Evolutionary conservation across 2,113 vertebrate genomes (phyloP), one percentile per base, ranked within the genome.

Genomic region (Cynoglossus semilaevis): DNA sequence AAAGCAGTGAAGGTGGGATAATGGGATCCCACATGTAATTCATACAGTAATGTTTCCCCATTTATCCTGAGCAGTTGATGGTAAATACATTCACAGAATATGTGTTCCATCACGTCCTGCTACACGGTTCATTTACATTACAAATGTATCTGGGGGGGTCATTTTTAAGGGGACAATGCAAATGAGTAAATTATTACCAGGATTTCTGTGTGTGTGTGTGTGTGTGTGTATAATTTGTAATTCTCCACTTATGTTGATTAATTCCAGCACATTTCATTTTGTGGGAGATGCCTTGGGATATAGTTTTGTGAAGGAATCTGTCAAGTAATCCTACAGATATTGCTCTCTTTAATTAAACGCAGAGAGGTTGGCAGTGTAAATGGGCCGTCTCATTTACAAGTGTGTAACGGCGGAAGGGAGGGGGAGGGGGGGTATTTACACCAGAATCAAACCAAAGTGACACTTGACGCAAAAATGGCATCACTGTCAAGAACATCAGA

Each of bases 51-150:
- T 18, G 13, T 41, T 42, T 57, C 13, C 48, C 16, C 41, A 51
- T 72, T 72, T 53, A 29, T 72, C 56, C 29, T 0, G 15, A 46
- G 47, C 43, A 63, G 58, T 15, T 48, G 56, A 57, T 35, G 70
- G 43, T 65, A 47, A 70, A 71, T 74, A 46, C 35, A 55, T 57
- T 57, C 52, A 37, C 16, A 48, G 18, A 71, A 18, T 44, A 70
- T 18, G 16, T 58, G 2, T 58, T 73, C 36, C 29, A 59, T 76
- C 62, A 73, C 19, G 40, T 42, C 48, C 46, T 40, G 11, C 63
- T 42, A 34, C 49, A 54, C 29, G 22, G 36, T 15, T 41, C 59
- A 71, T 72, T 68, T 62, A 52, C 52, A 58, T 72, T 68, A 68
- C 37, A 74, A 74, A 71, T 65, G 45, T 51, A 12, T 51, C 65